phyloP scores from a whole-genome alignment of 1,140 invertebrate genomes.

The Meloidogyne hapla region DNA sequence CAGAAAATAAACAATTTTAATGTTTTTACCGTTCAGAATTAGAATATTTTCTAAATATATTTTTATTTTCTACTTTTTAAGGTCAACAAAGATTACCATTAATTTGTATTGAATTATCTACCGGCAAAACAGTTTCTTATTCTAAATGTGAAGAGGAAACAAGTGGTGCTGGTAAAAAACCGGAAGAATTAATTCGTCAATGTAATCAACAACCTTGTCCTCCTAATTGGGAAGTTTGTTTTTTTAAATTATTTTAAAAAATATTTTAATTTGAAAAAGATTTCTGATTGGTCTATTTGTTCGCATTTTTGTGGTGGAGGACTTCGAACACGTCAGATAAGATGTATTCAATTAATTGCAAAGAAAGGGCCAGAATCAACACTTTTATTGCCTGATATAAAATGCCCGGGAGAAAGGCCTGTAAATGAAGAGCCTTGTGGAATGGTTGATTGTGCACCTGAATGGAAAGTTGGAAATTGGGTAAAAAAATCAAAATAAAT shows the following conservation, averaged over 20 bases:
- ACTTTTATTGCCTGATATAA: constrained; percentile 81
- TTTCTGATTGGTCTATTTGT: constrained; percentile 71
- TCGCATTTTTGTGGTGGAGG: constrained; percentile 86
- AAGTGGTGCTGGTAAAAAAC: constrained; percentile 71
- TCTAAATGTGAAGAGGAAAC: constrained; percentile 73
- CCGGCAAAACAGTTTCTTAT: constrained; percentile 78
- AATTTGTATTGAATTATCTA: constrained; percentile 82
- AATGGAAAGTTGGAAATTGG: constrained; percentile 74
- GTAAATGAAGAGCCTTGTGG: constrained; percentile 72
- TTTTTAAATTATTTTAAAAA: constrained; percentile 23
- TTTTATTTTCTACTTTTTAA: constrained; percentile 3
- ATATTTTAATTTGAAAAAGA: constrained; percentile 12
- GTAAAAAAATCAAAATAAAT: constrained; percentile 6
- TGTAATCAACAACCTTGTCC: constrained; percentile 87
- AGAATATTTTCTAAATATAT: no score
- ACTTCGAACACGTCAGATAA: constrained; percentile 77
- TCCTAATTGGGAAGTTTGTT: constrained; percentile 60
- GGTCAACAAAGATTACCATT: constrained; percentile 80
- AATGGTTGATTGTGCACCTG: constrained; percentile 81
- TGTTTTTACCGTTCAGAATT: no score
- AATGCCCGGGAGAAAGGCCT: constrained; percentile 77
- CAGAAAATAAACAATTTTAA: no score
- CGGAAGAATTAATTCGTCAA: constrained; percentile 81
- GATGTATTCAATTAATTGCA: constrained; percentile 87
- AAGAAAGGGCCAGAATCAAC: constrained; percentile 76